Evolutionary conservation across 2,113 vertebrate genomes (phyloP).

Genomic region (Oreochromis spilurus): DNA sequence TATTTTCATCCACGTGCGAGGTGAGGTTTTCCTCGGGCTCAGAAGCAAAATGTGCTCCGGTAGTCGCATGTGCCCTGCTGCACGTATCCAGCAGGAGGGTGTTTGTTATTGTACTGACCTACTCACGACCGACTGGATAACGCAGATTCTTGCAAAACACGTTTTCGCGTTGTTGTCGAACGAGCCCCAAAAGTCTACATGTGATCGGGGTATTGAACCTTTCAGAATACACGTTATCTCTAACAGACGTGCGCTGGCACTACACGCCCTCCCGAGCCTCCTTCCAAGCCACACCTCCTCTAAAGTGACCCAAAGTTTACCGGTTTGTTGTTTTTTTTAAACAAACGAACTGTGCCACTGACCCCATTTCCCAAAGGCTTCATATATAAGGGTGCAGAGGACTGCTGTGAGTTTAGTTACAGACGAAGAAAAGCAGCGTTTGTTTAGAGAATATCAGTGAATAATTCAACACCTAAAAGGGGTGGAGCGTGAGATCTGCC

Average conservation of each 20-base stretch:
- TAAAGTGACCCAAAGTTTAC: not conserved
- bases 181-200: not conserved
- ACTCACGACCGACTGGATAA: not conserved
- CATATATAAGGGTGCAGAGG: conserved; percentile 6
- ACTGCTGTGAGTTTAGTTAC: not conserved
- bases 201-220: conserved; percentile 5
- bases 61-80: not conserved
- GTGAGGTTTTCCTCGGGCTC: not conserved
- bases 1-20: not conserved
- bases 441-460: not conserved
- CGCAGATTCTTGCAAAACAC: conserved; percentile 20
- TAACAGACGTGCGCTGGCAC: not conserved
- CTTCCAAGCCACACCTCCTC: conserved; percentile 10
- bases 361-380: not conserved
- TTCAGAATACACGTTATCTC: not conserved
- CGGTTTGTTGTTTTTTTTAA: not conserved
- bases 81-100: not conserved
- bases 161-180: conserved; percentile 11
- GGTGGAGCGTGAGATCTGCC: not conserved
- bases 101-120: not conserved
- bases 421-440: not conserved
- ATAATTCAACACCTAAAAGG: too few species aligned
- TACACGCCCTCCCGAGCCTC: not conserved
- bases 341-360: conserved; percentile 19
- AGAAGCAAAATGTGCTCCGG: not conserved